phyloP scores from a whole-genome alignment of 2,113 vertebrate species.

The Struthio camelus region DNA sequence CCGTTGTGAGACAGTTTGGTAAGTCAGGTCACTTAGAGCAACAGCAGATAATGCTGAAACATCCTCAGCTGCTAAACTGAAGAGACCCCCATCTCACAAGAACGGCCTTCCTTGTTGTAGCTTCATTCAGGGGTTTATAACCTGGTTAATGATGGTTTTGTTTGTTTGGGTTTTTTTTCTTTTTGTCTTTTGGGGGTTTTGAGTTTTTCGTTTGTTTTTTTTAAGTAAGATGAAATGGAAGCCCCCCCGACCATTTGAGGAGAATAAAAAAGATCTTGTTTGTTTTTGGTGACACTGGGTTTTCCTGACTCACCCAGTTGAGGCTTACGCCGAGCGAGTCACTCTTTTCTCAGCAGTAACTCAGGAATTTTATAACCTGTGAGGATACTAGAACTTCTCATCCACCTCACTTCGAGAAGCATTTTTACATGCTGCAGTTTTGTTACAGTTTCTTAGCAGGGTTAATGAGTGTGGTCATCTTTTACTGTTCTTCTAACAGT shows the following conservation, averaged over 20 bases:
- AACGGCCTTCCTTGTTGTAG: not conserved
- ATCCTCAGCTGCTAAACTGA: not conserved
- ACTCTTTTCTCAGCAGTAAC: not conserved
- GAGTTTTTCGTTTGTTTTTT: too few species aligned
- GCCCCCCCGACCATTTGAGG: not conserved
- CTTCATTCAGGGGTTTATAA: not conserved
- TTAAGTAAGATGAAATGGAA: not conserved
- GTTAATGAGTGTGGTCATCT: not conserved
- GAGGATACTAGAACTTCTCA: not conserved
- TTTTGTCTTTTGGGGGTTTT: too few species aligned
- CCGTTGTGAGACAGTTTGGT: not conserved
- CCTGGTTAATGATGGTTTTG: not conserved
- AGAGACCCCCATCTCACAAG: not conserved
- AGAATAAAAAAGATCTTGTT: not conserved
- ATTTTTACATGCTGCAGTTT: not conserved
- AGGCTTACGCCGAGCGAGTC: not conserved
- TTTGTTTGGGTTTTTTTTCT: too few species aligned
- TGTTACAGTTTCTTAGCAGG: not conserved
- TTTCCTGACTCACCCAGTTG: not conserved
- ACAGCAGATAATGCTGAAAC: not conserved
- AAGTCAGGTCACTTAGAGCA: not conserved
- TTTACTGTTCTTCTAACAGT: not conserved
- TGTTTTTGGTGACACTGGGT: not conserved
- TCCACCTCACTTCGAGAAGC: not conserved
- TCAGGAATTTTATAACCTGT: not conserved